A percentile compares a stretch with the other conserved stretches of the same genome.
phyloP scores from a whole-genome alignment of 2,888 invertebrate species.

The Aleiodes leptofemur region DNA sequence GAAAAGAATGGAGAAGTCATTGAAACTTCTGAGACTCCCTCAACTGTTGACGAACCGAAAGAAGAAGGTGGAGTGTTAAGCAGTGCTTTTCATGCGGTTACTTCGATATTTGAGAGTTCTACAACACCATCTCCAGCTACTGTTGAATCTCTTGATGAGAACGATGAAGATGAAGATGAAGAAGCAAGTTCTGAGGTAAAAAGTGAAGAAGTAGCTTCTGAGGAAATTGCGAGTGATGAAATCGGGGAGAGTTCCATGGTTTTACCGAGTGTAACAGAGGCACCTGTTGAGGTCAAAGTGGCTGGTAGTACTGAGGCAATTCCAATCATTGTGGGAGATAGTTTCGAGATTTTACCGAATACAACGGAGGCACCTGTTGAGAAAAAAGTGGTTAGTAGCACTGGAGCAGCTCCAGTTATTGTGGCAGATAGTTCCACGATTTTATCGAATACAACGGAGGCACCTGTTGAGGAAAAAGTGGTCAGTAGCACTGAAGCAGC shows the following conservation, averaged over 20 bases:
- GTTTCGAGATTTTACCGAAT: too few relatives aligned
- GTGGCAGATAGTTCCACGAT: too few relatives aligned
- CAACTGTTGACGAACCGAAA: slow-evolving; percentile 19
- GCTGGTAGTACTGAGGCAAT: not conserved
- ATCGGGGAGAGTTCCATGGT: not conserved
- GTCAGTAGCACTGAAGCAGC: not conserved
- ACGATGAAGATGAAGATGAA: slow-evolving; percentile 12
- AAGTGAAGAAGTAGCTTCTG: not conserved
- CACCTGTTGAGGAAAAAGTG: not conserved
- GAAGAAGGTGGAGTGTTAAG: slow-evolving; percentile 4
- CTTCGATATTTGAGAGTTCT: slow-evolving; percentile 2
- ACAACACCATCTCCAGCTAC: slow-evolving; percentile 13
- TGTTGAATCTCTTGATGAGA: not conserved
- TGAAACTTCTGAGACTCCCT: slow-evolving; percentile 27
- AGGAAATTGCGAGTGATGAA: not conserved
- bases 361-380: too few relatives aligned
- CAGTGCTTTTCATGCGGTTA: slow-evolving; percentile 18
- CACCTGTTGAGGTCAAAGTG: not conserved
- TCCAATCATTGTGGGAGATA: not conserved
- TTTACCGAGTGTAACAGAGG: too few relatives aligned
- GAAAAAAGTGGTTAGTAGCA: too few relatives aligned
- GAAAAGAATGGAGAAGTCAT: slow-evolving; percentile 24
- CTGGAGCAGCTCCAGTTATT: too few relatives aligned
- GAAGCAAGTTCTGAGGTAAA: not conserved
- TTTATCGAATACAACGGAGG: too few relatives aligned